Conservation (phyloP, 2,888 invertebrate genomes). For the Resseliella maxima region DNA sequence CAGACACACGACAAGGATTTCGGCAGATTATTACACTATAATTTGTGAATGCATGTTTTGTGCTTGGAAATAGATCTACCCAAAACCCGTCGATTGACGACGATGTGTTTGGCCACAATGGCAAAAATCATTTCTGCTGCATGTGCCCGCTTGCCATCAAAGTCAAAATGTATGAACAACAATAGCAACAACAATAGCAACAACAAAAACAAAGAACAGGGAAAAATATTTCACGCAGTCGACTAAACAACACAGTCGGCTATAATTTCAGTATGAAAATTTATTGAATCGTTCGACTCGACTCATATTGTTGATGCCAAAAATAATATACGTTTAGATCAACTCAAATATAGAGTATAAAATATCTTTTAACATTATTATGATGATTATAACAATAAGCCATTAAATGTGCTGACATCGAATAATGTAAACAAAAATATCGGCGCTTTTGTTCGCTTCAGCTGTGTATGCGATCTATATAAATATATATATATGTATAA, state of each 20-base stretch:
- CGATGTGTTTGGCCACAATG: background rate
- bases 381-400: slow-evolving; percentile 48
- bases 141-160: no score
- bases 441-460: background rate
- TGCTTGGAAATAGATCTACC: background rate
- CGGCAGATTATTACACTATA: background rate
- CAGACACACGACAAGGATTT: background rate
- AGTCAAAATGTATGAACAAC: background rate
- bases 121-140: background rate
- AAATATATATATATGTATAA: background rate
- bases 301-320: background rate
- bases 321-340: background rate
- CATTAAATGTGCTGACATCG: slow-evolving; percentile 54
- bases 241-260: background rate
- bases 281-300: background rate
- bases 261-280: background rate
- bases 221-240: background rate
- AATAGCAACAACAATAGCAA: background rate
- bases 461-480: no score
- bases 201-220: background rate
- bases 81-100: no score
- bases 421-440: slow-evolving; percentile 51
- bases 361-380: slow-evolving; percentile 41
- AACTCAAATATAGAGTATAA: slow-evolving; percentile 21
- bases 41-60: background rate